A percentile compares a stretch with the other conserved stretches of the same genome.
phyloP scores from a whole-genome alignment of 2,888 invertebrate genomes.

The Synanthedon tipuliformis region DNA sequence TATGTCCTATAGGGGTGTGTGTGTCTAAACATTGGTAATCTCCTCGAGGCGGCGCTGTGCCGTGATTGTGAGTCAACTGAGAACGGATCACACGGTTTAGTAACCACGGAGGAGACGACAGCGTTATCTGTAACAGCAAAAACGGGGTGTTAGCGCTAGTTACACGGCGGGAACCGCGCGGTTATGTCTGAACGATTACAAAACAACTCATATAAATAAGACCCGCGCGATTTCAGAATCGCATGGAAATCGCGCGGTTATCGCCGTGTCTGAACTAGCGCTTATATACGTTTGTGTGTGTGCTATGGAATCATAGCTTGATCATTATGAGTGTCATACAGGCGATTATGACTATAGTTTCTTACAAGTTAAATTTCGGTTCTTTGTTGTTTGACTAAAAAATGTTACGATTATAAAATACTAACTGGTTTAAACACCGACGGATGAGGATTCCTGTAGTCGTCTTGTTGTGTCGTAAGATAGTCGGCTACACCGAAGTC shows the following conservation, averaged over 20 bases:
- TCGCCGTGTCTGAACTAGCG: no score
- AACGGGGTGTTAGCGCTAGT: no score
- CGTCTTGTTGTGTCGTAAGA: conserved; percentile 59
- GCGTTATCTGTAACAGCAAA: conserved; percentile 38
- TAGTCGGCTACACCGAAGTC: conserved; percentile 60
- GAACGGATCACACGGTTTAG: conserved; percentile 57
- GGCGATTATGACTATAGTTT: background rate
- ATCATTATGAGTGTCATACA: background rate
- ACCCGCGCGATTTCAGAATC: no score
- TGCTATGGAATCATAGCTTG: no score
- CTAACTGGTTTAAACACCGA: conserved; percentile 55
- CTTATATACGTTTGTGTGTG: no score
- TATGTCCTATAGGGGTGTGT: conserved; percentile 57
- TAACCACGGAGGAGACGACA: conserved; percentile 46
- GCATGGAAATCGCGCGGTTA: no score
- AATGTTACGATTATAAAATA: background rate
- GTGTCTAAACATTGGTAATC: conserved; percentile 57
- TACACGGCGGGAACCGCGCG: no score
- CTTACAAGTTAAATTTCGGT: background rate
- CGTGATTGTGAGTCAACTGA: conserved; percentile 53
- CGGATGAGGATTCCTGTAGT: conserved; percentile 62
- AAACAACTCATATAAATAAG: no score
- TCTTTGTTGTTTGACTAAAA: no score
- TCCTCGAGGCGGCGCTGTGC: conserved; percentile 54
- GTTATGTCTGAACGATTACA: no score